Evolutionary conservation across 2,888 invertebrate species (phyloP).

Genomic region (Scaptomyza flava): DNA sequence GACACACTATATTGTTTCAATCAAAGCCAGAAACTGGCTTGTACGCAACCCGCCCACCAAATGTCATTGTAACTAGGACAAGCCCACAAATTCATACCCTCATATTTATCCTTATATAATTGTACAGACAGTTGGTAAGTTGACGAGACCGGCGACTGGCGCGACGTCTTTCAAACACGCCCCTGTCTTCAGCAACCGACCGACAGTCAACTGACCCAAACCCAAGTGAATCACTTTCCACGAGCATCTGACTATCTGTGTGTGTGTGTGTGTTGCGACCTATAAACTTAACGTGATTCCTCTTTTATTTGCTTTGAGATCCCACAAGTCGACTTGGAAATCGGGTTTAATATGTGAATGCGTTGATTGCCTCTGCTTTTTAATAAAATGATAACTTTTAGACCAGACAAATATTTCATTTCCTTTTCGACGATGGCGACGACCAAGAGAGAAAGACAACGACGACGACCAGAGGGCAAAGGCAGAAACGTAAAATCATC

Average conservation of each 20-base stretch:
- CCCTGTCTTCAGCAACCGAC: slow-evolving; percentile 76
- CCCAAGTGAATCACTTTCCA: slow-evolving; percentile 55
- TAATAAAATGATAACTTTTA: slow-evolving; percentile 83
- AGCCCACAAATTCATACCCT: slow-evolving; percentile 16
- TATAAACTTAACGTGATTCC: slow-evolving; percentile 64
- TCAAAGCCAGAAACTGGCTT: slow-evolving; percentile 34
- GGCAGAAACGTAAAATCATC: slow-evolving; percentile 73
- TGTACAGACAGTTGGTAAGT: slow-evolving; percentile 61
- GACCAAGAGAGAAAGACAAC: slow-evolving; percentile 32
- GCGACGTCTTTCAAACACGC: slow-evolving; percentile 79
- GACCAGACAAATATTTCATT: slow-evolving; percentile 83
- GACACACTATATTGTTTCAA: slow-evolving; percentile 47
- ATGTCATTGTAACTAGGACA: slow-evolving; percentile 45
- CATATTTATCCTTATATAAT: slow-evolving; percentile 33
- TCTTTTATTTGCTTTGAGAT: slow-evolving; percentile 57
- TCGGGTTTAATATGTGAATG: slow-evolving; percentile 80
- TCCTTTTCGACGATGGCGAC: slow-evolving; percentile 69
- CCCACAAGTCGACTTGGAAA: slow-evolving; percentile 67
- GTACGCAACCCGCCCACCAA: slow-evolving; percentile 34
- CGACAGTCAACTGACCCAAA: slow-evolving; percentile 36
- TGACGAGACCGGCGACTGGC: slow-evolving; percentile 69
- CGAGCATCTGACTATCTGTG: slow-evolving; percentile 5
- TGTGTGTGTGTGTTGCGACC: slow-evolving; percentile 47
- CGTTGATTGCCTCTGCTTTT: slow-evolving; percentile 82
- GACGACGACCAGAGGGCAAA: slow-evolving; percentile 34